Evolutionary conservation across 2,797 vertebrate genomes (phyloP), one percentile per base, ranked within the genome.

Genomic region (Notamacropus eugenii): DNA sequence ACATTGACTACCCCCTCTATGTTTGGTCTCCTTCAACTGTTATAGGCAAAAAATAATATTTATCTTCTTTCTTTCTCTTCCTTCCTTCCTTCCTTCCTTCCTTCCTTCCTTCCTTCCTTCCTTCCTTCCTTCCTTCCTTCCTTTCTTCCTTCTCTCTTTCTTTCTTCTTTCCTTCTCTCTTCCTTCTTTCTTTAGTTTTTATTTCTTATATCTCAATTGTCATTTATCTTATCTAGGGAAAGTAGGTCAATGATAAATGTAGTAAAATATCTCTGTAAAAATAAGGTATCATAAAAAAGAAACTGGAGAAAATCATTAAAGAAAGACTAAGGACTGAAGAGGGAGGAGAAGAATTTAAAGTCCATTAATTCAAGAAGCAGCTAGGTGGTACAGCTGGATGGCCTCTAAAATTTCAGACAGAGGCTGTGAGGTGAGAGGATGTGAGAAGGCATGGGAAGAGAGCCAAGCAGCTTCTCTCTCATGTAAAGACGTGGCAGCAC

Each of bases 191-290:
- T 6, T n/a, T 62, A 13, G 2, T 10, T 59, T 12, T 29, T 62
- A n/a, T 67, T 67, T 67, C 34, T 67, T 34, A 67, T n/a, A 34
- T 67, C 31, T 67, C 1, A 91, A 58, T 93, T 28, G 90, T 0
- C 2, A 94, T 90, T 90, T 54, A 9, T 58, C 22, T 58, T 93
- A 59, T 82, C 9, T 93, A 24, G n/a, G 91, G 6, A 55, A 92
- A 92, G 4, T 11, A 91, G 10, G 31, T 82, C 24, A 82, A 56
- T 2, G 57, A 55, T 29, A 90, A 22, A 24, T 82, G 22, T 34
- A 57, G 28, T 22, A 57, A 93, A 67, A 50, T 31, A 92, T 92
- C 1, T 40, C 28, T 96, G 82, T 94, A 55, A 52, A 95, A 96
- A 93, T 94, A 24, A 90, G 52, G 4, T 13, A 90, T 67, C 19